Conservation (phyloP, 2,888 invertebrate species). For the Chaitophorus viminalis region DNA sequence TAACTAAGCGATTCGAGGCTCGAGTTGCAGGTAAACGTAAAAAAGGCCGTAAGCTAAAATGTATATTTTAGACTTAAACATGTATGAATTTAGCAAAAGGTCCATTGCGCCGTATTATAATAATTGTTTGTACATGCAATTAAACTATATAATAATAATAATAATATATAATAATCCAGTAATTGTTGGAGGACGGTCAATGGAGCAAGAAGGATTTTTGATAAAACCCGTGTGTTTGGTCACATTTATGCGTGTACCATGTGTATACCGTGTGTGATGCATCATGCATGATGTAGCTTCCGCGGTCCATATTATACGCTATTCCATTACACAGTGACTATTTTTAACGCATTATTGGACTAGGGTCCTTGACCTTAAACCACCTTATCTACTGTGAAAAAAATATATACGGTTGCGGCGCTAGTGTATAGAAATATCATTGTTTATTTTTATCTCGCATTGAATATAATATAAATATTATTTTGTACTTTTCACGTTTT, state of each 20-base stretch:
- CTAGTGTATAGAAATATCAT: background rate
- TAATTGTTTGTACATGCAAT: background rate
- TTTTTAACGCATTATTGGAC: slow-evolving; percentile 41
- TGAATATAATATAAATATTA: background rate
- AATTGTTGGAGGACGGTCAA: background rate
- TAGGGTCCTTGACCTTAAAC: slow-evolving; percentile 33
- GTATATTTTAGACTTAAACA: background rate
- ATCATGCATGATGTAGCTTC: background rate
- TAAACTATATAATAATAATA: background rate
- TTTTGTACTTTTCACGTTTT: background rate
- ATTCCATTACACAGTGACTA: background rate
- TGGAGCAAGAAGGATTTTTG: background rate
- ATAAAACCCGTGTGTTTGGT: background rate
- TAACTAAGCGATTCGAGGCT: too few relatives aligned
- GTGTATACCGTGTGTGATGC: background rate
- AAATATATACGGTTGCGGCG: background rate
- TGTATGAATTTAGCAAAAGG: background rate
- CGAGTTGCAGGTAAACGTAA: background rate
- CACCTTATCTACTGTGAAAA: background rate
- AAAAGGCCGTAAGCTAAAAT: background rate
- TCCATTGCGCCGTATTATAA: too few relatives aligned
- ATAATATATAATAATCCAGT: too few relatives aligned
- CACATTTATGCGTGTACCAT: background rate
- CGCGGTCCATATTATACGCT: background rate
- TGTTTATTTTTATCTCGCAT: slow-evolving; percentile 7